phyloP scores from a whole-genome alignment of 2,113 vertebrate species.

The Girardinichthys multiradiatus region DNA sequence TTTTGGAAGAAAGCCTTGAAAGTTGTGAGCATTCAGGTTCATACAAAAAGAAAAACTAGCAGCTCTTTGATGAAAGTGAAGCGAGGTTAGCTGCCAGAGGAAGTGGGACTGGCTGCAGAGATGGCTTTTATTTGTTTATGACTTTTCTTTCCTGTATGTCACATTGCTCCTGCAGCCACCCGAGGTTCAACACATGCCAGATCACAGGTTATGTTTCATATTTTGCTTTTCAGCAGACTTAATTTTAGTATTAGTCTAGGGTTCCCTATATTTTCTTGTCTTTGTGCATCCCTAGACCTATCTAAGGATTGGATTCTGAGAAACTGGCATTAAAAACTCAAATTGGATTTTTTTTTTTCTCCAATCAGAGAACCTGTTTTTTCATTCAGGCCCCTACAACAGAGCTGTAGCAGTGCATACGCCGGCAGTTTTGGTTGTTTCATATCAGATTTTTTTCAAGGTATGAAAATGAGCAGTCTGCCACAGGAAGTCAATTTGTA shows the following conservation, averaged over 20 bases:
- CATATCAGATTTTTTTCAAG: too few relatives aligned
- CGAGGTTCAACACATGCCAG: neutral
- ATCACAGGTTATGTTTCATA: neutral
- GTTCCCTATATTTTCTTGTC: too few relatives aligned
- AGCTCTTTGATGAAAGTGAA: slow-evolving; percentile 27
- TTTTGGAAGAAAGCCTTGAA: slow-evolving; percentile 6
- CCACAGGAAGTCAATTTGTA: too few relatives aligned
- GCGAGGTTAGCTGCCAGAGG: slow-evolving; percentile 22
- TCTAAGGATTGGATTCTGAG: too few relatives aligned
- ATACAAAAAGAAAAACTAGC: slow-evolving; percentile 43
- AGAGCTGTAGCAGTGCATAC: too few relatives aligned
- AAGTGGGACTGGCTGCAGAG: slow-evolving; percentile 30
- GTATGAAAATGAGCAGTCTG: too few relatives aligned
- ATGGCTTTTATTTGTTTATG: slow-evolving; percentile 51
- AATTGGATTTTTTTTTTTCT: too few relatives aligned
- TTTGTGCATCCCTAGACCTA: too few relatives aligned
- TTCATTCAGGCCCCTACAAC: too few relatives aligned
- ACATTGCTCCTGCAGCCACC: slow-evolving; percentile 7
- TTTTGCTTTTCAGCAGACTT: neutral
- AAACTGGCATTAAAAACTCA: too few relatives aligned
- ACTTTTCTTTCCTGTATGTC: slow-evolving; percentile 21
- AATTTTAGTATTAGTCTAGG: neutral
- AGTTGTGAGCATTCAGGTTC: neutral
- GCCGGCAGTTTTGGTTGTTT: too few relatives aligned
- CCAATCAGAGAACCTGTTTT: too few relatives aligned